Base-by-base conservation (phyloP, 2,113 vertebrate genomes). In the Mesoclemmys tuberculata region DNA sequence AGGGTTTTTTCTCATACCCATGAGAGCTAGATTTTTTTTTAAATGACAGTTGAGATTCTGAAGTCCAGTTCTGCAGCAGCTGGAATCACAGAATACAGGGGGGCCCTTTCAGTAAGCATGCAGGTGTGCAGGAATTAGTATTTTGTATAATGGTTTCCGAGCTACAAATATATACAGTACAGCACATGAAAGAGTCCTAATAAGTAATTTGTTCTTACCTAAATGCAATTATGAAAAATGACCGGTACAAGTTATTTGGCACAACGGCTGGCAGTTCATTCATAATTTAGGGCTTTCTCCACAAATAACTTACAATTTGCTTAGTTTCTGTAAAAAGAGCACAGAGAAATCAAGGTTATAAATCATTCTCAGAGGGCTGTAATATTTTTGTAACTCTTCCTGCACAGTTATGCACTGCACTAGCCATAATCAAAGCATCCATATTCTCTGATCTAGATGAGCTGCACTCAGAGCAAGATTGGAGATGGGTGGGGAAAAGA, bases 271-370 rank as follows among this genome's bases (percentile, higher is more conserved):
- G 61, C 81, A 90, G 61, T 91, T 95, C 87, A 94, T 95, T 95
- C 96, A 82, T 71, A 94, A 92, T 74, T 90, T 31, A n/a, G 84
- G 88, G 68, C 84, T 92, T 96, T 94, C 87, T 94, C 71, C 2
- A 0, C 80, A 96, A 94, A 87, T 87, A 95, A 92, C 81, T 90
- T 92, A 84, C 35, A 81, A 80, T 80, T 79, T 94, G 93, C 90
- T 94, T 93, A 91, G 83, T 94, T 95, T 92, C 95, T 94, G 82
- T 90, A 74, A 94, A 95, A 97, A 88, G 88, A 93, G 81, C 85
- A 93, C 90, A 13, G 68, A 86, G 90, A 90, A 96, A 91, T 89
- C 84, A 86, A 46, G 35, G 29, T 68, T 74, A 41, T 74, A 75
- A 85, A 68, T 85, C 68, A 24, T 26, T 75, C n/a, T 93, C 22